Percentiles rank a stretch among this genome's conserved stretches.
Conservation (phyloP, 2,797 vertebrate genomes). For the Oryzias sinensis region DNA sequence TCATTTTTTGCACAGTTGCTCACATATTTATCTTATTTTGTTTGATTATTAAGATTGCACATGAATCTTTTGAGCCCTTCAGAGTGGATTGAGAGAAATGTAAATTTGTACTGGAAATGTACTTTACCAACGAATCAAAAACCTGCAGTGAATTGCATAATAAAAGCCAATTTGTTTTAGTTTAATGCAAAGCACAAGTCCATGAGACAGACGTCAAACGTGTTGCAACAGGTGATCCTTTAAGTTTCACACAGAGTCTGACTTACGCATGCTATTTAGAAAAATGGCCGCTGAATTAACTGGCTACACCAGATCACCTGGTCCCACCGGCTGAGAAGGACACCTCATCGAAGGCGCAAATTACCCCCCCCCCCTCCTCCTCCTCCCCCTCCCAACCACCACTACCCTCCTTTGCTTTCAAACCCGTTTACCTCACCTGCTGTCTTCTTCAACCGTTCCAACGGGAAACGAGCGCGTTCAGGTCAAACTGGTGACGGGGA, state of each 20-base stretch:
- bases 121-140: too few species aligned
- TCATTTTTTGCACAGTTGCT: neutral
- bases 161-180: too few species aligned
- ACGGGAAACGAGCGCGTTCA: conserved; percentile 34
- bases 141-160: too few species aligned
- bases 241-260: too few species aligned
- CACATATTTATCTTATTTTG: neutral
- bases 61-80: too few species aligned
- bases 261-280: neutral
- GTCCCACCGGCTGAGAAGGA: conserved; percentile 55
- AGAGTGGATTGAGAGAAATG: too few species aligned
- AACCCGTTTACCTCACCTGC: conserved; percentile 4
- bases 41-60: too few species aligned
- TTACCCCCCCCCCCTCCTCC: neutral
- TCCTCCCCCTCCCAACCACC: too few species aligned
- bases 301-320: conserved; percentile 60
- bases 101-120: too few species aligned
- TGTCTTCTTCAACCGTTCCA: conserved; percentile 2
- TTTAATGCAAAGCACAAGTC: too few species aligned
- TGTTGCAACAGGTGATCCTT: too few species aligned
- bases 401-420: neutral
- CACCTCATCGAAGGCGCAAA: conserved; percentile 11
- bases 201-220: too few species aligned
- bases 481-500: conserved; percentile 51
- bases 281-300: conserved; percentile 35